Percentiles rank a stretch among this genome's conserved stretches.
Conservation (phyloP, 2,797 vertebrate genomes). For the Phrynocephalus vlangalii region DNA sequence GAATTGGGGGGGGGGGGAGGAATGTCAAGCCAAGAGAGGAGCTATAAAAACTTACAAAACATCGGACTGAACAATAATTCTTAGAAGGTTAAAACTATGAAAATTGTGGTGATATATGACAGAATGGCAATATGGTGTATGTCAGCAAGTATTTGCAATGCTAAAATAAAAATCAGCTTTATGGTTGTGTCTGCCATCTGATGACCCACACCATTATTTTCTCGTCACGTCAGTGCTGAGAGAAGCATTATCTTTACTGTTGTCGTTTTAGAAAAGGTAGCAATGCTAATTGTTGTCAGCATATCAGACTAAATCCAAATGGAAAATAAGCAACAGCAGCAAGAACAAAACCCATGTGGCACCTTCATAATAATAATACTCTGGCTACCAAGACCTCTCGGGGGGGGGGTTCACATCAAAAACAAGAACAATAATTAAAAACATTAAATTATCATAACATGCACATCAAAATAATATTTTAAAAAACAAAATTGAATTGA, state of each 20-base stretch:
- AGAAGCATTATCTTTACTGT: conserved; percentile 3
- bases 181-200: background rate
- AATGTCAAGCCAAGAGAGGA: background rate
- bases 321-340: too few species aligned
- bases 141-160: background rate
- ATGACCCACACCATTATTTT: background rate
- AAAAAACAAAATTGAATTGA: too few species aligned
- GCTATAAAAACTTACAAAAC: conserved; percentile 2
- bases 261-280: too few species aligned
- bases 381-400: too few species aligned
- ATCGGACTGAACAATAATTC: background rate
- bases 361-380: too few species aligned
- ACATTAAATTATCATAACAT: too few species aligned
- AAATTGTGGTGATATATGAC: background rate
- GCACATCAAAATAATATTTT: too few species aligned
- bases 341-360: too few species aligned
- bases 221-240: background rate
- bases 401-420: too few species aligned
- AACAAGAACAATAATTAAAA: too few species aligned
- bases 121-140: background rate
- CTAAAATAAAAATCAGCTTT: background rate
- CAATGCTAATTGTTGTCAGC: too few species aligned
- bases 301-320: too few species aligned
- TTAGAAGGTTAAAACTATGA: conserved; percentile 2
- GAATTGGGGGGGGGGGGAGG: background rate